Evolutionary conservation across 2,113 vertebrate genomes (phyloP), one percentile per base, ranked within the genome.

Genomic region (Speoplatyrhinus poulsoni): DNA sequence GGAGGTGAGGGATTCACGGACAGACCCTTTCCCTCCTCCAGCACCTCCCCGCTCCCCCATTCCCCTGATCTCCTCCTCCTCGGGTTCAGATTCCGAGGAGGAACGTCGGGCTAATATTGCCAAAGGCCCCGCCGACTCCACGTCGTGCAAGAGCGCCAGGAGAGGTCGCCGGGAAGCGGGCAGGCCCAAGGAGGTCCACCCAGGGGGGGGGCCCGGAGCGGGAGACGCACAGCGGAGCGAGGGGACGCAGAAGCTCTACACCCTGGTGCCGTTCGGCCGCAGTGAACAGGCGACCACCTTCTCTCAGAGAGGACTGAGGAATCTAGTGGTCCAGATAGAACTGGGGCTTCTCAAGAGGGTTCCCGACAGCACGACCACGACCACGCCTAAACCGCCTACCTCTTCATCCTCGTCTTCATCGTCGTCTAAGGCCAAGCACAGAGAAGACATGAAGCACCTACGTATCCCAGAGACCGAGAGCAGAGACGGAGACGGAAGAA

Each of bases 301-400:
- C 85, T 95, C 92, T 82, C 94, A 90, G 63, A 93, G 96, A 64
- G 96, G 96, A 71, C 90, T 95, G 64, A 92, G 94, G 82, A 93
- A 97, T 6, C 94, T 99, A 65, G 95, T 97, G 91, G 96, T 99
- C 82, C 96, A 95, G 82, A 98, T 99, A 76, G 95, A 99, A 90
- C 93, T 99, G 87, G 92, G 93, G 74, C 95, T 99, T 66, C 93
- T 99, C 72, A 92, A 94, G 84, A 93, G 96, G 81, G 93, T 99
- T 72, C 98, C 98, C 12, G 94, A 94, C 72, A 92, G 90, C 81
- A 85, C 93, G 66, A 89, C 91, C 0, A 85, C 85, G 70, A 89
- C 91, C 0, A 85, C 85, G 69, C 77, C 84, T 47, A 91, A 88
- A 70, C 87, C 91, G 58, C 88, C 88, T 1, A 66, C 87, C 75